Conservation (phyloP, 2,888 invertebrate species). For the Electrophaes corylata region DNA sequence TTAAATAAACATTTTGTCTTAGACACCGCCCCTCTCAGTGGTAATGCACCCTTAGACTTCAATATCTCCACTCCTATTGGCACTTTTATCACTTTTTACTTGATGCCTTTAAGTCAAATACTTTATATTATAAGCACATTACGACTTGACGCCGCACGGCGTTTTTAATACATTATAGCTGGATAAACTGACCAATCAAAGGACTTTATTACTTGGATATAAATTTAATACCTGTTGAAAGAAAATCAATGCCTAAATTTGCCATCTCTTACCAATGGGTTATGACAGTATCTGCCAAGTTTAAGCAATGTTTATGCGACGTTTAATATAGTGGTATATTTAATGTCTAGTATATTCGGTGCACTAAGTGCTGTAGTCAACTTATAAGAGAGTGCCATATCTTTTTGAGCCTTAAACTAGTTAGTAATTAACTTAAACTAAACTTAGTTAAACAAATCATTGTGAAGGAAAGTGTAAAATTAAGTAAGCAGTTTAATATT, state of each 20-base stretch:
- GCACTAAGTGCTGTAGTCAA: not conserved
- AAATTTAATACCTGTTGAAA: too few species aligned
- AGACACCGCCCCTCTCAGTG: too few species aligned
- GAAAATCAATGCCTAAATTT: not conserved
- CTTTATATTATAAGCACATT: not conserved
- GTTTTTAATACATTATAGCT: too few species aligned
- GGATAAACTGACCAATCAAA: too few species aligned
- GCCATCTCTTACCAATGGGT: not conserved
- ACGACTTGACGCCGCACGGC: too few species aligned
- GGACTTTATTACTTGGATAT: too few species aligned
- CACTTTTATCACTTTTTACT: conserved; percentile 31
- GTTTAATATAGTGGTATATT: too few species aligned
- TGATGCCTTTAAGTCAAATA: not conserved
- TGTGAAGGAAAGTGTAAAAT: not conserved
- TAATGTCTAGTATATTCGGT: too few species aligned
- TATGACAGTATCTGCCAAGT: not conserved
- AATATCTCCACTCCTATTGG: conserved; percentile 25
- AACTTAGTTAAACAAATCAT: too few species aligned
- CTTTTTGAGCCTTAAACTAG: conserved; percentile 2
- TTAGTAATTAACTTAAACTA: not conserved
- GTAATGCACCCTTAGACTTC: not conserved
- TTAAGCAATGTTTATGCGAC: not conserved
- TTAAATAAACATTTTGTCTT: too few species aligned
- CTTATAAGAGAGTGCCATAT: not conserved
- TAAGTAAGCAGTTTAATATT: too few species aligned